Conservation (phyloP, 2,888 invertebrate species). For the Aleiodes testaceus region DNA sequence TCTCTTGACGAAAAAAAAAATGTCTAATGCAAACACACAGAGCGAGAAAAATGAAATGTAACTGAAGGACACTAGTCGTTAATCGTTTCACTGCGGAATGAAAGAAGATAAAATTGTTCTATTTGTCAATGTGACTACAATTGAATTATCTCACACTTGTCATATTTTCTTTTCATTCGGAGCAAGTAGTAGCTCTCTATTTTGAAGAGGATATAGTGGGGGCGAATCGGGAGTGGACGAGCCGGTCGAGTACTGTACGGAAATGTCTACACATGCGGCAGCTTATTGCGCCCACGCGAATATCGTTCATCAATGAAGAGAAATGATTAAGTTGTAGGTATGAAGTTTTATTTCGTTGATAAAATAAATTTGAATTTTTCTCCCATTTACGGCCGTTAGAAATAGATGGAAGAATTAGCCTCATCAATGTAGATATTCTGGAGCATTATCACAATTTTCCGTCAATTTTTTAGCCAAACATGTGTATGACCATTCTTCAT, state of each 20-base stretch:
- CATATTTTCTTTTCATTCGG: conserved; percentile 58
- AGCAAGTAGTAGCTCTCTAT: background rate
- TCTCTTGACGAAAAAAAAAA: conserved; percentile 42
- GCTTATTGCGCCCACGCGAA: background rate
- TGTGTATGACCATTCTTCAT: too few relatives aligned
- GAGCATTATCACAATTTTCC: too few relatives aligned
- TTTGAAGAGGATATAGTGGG: background rate
- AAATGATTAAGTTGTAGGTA: background rate
- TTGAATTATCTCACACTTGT: conserved; percentile 37
- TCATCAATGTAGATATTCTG: too few relatives aligned
- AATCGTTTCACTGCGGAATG: conserved; percentile 8
- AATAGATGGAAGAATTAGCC: too few relatives aligned
- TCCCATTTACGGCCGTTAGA: too few relatives aligned
- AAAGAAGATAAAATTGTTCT: conserved; percentile 28
- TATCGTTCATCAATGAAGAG: background rate
- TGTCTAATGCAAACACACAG: conserved; percentile 2
- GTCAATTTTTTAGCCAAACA: too few relatives aligned
- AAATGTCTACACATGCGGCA: background rate
- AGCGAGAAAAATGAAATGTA: background rate
- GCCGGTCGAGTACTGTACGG: background rate
- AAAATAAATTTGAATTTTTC: too few relatives aligned
- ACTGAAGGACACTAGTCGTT: conserved; percentile 2
- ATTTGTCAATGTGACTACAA: conserved; percentile 31
- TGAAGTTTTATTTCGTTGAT: too few relatives aligned
- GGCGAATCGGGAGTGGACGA: background rate